phyloP scores from a whole-genome alignment of 2,888 invertebrate genomes.

The Cylloceria caligata region DNA sequence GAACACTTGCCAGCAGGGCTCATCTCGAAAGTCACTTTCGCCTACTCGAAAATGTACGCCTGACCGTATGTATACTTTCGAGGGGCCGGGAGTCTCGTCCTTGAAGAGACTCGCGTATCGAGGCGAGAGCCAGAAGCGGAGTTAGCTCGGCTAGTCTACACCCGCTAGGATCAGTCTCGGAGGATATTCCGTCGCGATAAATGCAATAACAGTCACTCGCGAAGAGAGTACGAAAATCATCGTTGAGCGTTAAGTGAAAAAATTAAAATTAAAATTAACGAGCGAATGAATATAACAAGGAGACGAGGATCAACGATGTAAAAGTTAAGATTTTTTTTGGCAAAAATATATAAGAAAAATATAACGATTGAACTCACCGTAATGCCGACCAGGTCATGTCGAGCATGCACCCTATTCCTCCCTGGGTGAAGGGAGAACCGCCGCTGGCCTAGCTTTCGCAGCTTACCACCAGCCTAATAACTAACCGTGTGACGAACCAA shows the following conservation, averaged over 20 bases:
- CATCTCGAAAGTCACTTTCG: constrained; percentile 50
- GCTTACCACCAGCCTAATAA: constrained; percentile 46
- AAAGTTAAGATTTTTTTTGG: neutral
- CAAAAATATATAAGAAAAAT: neutral
- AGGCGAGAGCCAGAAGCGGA: constrained; percentile 13
- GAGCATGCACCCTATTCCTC: constrained; percentile 73
- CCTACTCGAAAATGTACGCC: constrained; percentile 34
- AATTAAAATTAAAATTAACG: constrained; percentile 24
- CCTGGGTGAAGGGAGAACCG: constrained; percentile 67
- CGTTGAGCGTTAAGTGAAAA: neutral
- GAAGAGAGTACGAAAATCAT: neutral
- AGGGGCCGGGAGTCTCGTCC: constrained; percentile 32
- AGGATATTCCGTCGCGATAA: constrained; percentile 10
- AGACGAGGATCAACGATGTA: neutral
- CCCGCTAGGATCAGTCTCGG: constrained; percentile 7
- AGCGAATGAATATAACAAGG: neutral
- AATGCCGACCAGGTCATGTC: constrained; percentile 83
- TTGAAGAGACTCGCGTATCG: constrained; percentile 37
- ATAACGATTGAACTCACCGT: constrained; percentile 78
- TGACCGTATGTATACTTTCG: constrained; percentile 14
- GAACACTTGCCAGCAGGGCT: constrained; percentile 54
- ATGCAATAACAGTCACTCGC: neutral
- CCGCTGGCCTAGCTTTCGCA: constrained; percentile 45
- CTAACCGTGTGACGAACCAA: constrained; percentile 50
- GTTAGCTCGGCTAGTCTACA: constrained; percentile 7